phyloP scores from a whole-genome alignment of 2,888 invertebrate genomes.

The Apamea crenata region DNA sequence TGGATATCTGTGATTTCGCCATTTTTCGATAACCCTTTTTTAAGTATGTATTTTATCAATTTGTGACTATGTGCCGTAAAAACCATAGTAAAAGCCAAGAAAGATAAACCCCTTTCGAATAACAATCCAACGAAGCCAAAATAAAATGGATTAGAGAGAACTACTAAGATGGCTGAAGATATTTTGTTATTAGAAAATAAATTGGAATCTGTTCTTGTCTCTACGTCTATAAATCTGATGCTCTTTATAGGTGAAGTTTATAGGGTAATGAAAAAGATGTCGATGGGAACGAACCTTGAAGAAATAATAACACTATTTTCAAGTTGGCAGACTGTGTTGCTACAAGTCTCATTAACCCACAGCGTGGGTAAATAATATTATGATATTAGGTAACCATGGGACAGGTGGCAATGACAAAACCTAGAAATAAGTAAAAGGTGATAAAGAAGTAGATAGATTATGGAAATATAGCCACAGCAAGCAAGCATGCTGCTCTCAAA shows the following conservation, averaged over 20 bases:
- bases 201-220: constrained; percentile 21
- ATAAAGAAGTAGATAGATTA: background rate
- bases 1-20: background rate
- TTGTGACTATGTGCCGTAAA: background rate
- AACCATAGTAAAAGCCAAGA: background rate
- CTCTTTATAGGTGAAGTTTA: constrained; percentile 32
- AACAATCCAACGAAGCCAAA: background rate
- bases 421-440: background rate
- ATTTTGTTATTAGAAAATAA: constrained; percentile 17
- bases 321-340: background rate
- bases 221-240: constrained; percentile 29
- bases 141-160: background rate
- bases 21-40: background rate
- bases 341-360: background rate
- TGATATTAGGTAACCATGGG: background rate
- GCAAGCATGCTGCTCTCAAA: background rate
- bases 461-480: background rate
- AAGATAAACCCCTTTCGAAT: background rate
- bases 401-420: background rate
- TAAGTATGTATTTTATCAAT: background rate
- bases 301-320: constrained; percentile 15
- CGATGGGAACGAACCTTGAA: background rate
- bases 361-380: background rate
- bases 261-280: constrained; percentile 33
- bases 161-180: background rate